Evolutionary conservation across 92 coral and sea anemone genomes (phyloP).

Genomic region (Montipora capitata): DNA sequence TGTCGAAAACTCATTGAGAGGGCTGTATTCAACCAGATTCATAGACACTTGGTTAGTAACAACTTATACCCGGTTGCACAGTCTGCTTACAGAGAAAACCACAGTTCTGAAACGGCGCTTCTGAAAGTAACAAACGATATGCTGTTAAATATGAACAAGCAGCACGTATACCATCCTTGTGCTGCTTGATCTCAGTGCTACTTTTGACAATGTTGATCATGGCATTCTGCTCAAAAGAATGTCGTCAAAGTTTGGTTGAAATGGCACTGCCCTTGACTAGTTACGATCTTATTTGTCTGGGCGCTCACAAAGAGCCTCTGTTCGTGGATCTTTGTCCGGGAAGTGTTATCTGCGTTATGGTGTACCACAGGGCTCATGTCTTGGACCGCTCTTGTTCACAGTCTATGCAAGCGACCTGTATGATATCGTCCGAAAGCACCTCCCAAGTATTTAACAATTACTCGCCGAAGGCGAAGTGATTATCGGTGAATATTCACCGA

Average conservation of each 20-base stretch:
- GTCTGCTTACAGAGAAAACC: conserved; percentile 49
- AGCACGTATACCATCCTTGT: conserved; percentile 14
- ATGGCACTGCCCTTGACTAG: too few relatives aligned
- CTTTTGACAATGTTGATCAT: neutral
- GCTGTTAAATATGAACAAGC: conserved; percentile 14
- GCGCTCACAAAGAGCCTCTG: neutral
- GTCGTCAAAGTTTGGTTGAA: too few relatives aligned
- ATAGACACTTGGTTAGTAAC: neutral
- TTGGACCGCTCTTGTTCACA: neutral
- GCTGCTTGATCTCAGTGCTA: conserved; percentile 21
- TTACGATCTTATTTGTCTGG: too few relatives aligned
- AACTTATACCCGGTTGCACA: conserved; percentile 34
- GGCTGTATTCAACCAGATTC: neutral
- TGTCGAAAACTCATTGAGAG: neutral
- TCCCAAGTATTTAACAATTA: conserved; percentile 1
- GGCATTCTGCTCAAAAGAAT: neutral
- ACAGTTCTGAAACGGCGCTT: conserved; percentile 63
- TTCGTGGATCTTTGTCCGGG: neutral
- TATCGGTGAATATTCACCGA: too few relatives aligned
- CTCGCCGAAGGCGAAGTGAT: too few relatives aligned
- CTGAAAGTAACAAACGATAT: conserved; percentile 37
- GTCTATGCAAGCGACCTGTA: neutral
- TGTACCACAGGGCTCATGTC: too few relatives aligned
- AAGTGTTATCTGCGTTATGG: neutral
- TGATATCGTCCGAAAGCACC: neutral